phyloP scores from a whole-genome alignment of 2,113 vertebrate genomes.

The Anoura caudifer region DNA sequence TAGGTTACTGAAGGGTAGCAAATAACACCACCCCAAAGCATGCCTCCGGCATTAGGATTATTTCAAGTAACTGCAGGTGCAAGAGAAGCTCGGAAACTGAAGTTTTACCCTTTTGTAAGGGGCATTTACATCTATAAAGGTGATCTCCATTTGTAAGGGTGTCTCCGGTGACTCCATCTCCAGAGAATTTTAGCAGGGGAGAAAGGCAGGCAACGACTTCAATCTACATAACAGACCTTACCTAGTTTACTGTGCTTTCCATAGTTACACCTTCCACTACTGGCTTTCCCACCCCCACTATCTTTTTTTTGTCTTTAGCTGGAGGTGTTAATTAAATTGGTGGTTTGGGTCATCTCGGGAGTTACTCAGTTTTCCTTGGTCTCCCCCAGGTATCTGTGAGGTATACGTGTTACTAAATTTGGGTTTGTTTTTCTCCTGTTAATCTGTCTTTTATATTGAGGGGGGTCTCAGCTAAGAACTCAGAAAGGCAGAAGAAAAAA shows the following conservation, averaged over 20 bases:
- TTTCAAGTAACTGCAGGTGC: neutral
- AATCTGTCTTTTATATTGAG: neutral
- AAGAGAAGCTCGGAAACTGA: neutral
- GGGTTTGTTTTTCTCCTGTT: neutral
- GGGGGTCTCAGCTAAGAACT: neutral
- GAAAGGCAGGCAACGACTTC: neutral
- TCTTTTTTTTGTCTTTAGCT: neutral
- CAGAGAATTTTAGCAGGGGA: neutral
- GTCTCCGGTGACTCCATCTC: neutral
- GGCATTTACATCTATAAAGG: neutral
- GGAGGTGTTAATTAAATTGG: neutral
- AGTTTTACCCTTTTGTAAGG: no score
- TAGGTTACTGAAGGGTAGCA: neutral
- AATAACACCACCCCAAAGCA: neutral
- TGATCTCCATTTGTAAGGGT: neutral
- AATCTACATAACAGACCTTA: neutral
- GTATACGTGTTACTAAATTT: neutral
- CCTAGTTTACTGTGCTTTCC: neutral
- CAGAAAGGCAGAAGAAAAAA: neutral
- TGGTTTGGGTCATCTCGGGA: neutral
- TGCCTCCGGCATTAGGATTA: neutral
- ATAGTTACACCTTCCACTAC: neutral
- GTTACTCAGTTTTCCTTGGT: neutral
- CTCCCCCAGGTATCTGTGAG: neutral
- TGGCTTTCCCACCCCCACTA: neutral